Evolutionary conservation across 23 tunicate species (phyloP), one percentile per base, ranked within the genome.

Genomic region (Ciona savignyi): DNA sequence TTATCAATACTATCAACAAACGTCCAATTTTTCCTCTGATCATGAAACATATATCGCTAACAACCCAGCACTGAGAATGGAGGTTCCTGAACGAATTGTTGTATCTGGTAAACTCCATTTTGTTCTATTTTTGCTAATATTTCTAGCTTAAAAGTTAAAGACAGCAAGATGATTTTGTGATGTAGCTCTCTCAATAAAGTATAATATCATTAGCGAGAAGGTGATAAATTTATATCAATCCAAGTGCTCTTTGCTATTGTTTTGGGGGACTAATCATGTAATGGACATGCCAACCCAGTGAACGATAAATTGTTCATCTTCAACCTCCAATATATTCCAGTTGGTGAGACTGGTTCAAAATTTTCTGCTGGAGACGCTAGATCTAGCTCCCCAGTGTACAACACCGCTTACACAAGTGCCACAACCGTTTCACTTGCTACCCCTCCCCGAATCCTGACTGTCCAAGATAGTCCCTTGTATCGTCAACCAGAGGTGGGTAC

Each of bases 71-170:
- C 74, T 82, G 25, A 63, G 32, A 25, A 88, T 88, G 96, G 88
- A 82, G 51, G 96, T 88, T 0, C 96, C 96, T 20, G 87, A 82
- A 22, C 81, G 83, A 88, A 88, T 88, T 26, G 80, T 88, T 60
- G 96, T 81, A 21, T 81, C 96, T 48, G 96, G 96, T 88, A 33
- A 9, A 27, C n/a, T n/a, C n/a, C n/a, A n/a, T n/a, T n/a, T n/a
- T n/a, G n/a, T n/a, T n/a, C n/a, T n/a, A n/a, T n/a, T n/a, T n/a
- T n/a, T n/a, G n/a, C n/a, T n/a, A n/a, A n/a, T n/a, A n/a, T n/a
- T n/a, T n/a, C n/a, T n/a, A n/a, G n/a, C n/a, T n/a, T n/a, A n/a
- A n/a, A n/a, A n/a, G n/a, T n/a, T n/a, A n/a, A n/a, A n/a, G n/a
- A n/a, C n/a, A n/a, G n/a, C n/a, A n/a, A n/a, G n/a, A n/a, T n/a